Base-by-base conservation (phyloP, 1,140 invertebrate genomes). In the Arctopsyche grandis region DNA sequence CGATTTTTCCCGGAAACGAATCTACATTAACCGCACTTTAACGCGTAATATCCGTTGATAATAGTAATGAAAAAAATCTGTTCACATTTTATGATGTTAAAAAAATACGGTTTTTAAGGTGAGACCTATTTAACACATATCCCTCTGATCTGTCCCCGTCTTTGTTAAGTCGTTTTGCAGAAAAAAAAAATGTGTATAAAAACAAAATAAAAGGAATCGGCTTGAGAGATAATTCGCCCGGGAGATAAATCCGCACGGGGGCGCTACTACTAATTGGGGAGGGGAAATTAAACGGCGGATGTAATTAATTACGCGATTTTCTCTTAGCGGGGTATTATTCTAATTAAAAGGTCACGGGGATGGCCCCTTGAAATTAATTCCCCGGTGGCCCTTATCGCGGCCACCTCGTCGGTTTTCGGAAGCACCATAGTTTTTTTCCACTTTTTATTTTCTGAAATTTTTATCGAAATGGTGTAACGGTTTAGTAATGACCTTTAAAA, bases 241-340 rank as follows among this genome's bases (percentile, higher is more conserved):
- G 48, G 26, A 76, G 74, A 76, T 76, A 76, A 76, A 76, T 76
- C 74, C 56, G 52, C 22, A 16, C 16, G 56, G 48, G 48, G 58
- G 16, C 7, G 52, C 22, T 10, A 10, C 22, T 24, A 66, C 74
- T 76, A 76, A 76, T 76, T 76, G 74, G 74, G 74, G 74, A 76
- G 74, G 74, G 74, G 74, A 76, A 76, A 76, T 76, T 76, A 76
- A 76, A 58, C 46, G 74, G 74, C 46, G 56, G 74, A 76, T 76
- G 74, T 76, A 76, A 76, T 76, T 76, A 76, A 76, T 76, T 76
- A 76, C 74, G 74, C 74, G 74, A 76, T 63, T 76, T 76, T 76
- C 58, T 63, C 58, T 44, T 76, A 63, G n/a, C 74, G 52, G 16
- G 29, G 74, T 76, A 76, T 76, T 76, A 76, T 76, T 76, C 74